Conservation (phyloP, 2,113 vertebrate genomes). For the Tautogolabrus adspersus region DNA sequence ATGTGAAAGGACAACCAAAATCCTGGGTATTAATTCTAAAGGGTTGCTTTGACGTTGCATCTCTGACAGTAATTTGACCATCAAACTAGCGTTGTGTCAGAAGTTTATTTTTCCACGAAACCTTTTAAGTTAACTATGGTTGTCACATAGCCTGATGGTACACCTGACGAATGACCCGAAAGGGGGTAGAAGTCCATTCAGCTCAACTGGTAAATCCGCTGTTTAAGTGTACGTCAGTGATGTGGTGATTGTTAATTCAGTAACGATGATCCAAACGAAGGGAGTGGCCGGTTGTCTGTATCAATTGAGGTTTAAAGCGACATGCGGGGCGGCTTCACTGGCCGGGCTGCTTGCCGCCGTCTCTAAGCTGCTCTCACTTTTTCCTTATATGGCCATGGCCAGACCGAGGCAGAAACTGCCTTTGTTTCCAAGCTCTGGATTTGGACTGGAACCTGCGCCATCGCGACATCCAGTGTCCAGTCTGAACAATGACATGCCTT, state of each 20-base stretch:
- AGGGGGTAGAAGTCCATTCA: neutral
- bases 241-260: neutral
- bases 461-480: conserved; percentile 83
- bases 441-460: conserved; percentile 48
- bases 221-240: accelerated
- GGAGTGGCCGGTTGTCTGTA: conserved; percentile 65
- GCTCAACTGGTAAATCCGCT: neutral
- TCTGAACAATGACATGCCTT: neutral
- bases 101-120: neutral
- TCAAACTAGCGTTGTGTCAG: neutral
- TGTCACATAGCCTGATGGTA: neutral
- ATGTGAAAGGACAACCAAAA: accelerated
- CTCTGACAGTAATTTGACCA: neutral
- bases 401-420: conserved; percentile 80
- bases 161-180: conserved; percentile 18
- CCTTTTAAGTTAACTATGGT: neutral
- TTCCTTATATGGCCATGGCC: conserved; percentile 94
- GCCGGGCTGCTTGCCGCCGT: conserved; percentile 58
- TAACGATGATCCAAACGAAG: conserved; percentile 8
- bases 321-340: conserved; percentile 62
- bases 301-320: conserved; percentile 31
- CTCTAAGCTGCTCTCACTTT: conserved; percentile 79
- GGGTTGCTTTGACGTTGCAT: neutral
- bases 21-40: too few species aligned
- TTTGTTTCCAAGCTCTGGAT: conserved; percentile 85